phyloP scores from a whole-genome alignment of 1,140 invertebrate genomes.

The Bombus impatiens region DNA sequence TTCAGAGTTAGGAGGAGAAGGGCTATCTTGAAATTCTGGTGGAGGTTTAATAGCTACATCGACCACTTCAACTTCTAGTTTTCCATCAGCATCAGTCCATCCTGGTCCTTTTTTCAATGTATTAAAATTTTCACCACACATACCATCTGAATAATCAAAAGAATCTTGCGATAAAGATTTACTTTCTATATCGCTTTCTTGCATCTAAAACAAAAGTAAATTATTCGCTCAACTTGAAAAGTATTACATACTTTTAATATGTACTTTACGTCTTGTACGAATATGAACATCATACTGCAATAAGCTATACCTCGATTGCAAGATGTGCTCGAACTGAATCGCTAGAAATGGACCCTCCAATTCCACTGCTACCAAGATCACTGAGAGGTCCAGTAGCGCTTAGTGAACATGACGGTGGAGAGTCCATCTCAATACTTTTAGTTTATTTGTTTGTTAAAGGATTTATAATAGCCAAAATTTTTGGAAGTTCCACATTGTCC shows the following conservation, averaged over 20 bases:
- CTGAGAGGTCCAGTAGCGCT: conserved; percentile 81
- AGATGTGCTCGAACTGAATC: conserved; percentile 81
- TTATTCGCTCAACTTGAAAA: background rate
- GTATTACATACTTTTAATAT: background rate
- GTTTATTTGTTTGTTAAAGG: conserved; percentile 33
- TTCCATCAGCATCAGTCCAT: conserved; percentile 81
- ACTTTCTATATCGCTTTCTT: conserved; percentile 87
- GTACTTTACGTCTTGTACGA: background rate
- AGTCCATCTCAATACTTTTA: conserved; percentile 79
- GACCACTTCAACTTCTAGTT: conserved; percentile 78
- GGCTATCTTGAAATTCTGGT: conserved; percentile 89
- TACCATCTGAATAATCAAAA: conserved; percentile 86
- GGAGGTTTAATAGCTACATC: conserved; percentile 89
- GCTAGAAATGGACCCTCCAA: conserved; percentile 81
- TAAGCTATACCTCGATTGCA: conserved; percentile 76
- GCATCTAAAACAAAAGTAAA: conserved; percentile 79
- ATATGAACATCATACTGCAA: background rate
- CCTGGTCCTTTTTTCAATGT: conserved; percentile 90
- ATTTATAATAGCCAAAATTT: conserved; percentile 61
- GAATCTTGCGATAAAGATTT: conserved; percentile 86
- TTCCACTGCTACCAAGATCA: conserved; percentile 81
- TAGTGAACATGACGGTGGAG: conserved; percentile 82
- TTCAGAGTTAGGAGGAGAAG: conserved; percentile 78
- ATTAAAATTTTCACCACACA: conserved; percentile 91
- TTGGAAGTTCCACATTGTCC: conserved; percentile 66